phyloP scores from a whole-genome alignment of 2,888 invertebrate species.

The Cryptocephalus primarius region DNA sequence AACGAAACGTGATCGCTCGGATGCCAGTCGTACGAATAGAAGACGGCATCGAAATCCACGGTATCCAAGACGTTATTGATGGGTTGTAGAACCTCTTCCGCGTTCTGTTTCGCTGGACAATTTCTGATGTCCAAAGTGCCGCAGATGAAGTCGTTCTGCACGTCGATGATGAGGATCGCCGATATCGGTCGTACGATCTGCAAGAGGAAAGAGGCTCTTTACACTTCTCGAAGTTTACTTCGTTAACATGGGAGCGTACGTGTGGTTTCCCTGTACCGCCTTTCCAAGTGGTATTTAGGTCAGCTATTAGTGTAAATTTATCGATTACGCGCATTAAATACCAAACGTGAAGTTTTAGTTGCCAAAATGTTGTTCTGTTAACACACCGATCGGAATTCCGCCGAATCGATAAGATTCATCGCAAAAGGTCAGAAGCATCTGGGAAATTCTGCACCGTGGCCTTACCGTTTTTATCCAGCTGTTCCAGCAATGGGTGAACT shows the following conservation, averaged over 20 bases:
- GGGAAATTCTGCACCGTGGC: conserved; percentile 8
- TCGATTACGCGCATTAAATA: conserved; percentile 7
- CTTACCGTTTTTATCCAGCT: conserved; percentile 78
- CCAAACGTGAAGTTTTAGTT: too few species aligned
- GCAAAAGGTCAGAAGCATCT: background rate
- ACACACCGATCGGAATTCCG: background rate
- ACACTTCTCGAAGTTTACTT: background rate
- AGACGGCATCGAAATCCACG: conserved; percentile 72
- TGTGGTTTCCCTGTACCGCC: conserved; percentile 10
- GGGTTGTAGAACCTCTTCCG: conserved; percentile 77
- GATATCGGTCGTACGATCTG: conserved; percentile 49
- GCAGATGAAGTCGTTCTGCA: conserved; percentile 95
- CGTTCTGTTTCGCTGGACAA: conserved; percentile 83
- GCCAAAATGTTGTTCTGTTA: too few species aligned
- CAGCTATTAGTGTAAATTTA: conserved; percentile 8
- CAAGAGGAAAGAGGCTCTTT: conserved; percentile 1
- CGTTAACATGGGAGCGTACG: too few species aligned
- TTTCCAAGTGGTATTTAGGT: conserved; percentile 16
- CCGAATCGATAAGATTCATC: background rate
- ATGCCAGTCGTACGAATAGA: conserved; percentile 95
- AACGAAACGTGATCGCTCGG: conserved; percentile 92
- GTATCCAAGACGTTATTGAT: conserved; percentile 74
- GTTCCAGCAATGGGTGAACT: conserved; percentile 78
- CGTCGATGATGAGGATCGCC: conserved; percentile 86
- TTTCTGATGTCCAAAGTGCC: conserved; percentile 85